Percentiles rank a stretch among this genome's conserved stretches.
These are phyloP conservation scores for Hylaeus anthracinus DNA, from an alignment of 1,140 invertebrate genomes.

Conservation along the genomic window DNA sequence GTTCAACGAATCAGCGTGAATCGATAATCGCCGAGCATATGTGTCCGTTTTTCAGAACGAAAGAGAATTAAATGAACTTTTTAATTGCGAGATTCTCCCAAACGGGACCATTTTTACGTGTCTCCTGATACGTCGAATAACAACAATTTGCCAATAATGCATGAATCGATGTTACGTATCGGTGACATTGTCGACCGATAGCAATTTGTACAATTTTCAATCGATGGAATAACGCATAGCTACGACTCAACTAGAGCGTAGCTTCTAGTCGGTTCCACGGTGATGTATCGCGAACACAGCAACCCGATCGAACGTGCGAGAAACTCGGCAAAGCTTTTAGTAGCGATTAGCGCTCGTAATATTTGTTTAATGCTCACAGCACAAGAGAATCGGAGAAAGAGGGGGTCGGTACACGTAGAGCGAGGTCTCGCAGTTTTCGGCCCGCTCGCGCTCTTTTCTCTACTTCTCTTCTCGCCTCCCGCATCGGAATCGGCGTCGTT, in stretches of 20 bases:
- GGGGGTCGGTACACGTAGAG: neutral
- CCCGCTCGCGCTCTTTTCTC: neutral
- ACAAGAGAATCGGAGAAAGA: too few relatives aligned
- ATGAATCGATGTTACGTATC: too few relatives aligned
- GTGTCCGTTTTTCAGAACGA: neutral
- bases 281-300: neutral
- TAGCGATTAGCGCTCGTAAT: constrained; percentile 54
- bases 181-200: neutral
- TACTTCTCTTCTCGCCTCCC: neutral
- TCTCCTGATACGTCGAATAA: too few relatives aligned
- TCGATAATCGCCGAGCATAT: constrained; percentile 26
- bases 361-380: constrained; percentile 60
- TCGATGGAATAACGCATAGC: too few relatives aligned
- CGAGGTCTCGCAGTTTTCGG: neutral
- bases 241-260: too few relatives aligned
- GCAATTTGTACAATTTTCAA: too few relatives aligned
- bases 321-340: constrained; percentile 50
- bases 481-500: constrained; percentile 25
- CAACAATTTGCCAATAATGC: too few relatives aligned
- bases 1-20: constrained; percentile 4
- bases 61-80: constrained; percentile 3
- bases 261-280: too few relatives aligned
- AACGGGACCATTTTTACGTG: neutral
- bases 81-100: neutral
- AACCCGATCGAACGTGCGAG: constrained; percentile 19